Evolutionary conservation across 2,888 invertebrate species (phyloP).

Genomic region (Polydesmus complanatus): DNA sequence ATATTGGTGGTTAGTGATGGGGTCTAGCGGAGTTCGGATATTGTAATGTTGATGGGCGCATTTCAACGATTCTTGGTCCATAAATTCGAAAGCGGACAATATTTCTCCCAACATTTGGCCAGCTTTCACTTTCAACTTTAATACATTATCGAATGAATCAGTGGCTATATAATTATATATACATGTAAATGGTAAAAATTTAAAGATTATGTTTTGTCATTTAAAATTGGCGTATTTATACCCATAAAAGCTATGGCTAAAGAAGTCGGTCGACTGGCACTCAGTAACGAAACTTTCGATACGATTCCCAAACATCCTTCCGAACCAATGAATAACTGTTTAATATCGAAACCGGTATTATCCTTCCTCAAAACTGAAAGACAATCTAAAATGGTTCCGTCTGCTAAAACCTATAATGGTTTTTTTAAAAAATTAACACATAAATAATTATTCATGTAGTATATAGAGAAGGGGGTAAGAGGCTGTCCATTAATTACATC

Average conservation of each 20-base stretch:
- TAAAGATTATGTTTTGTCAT: too few species aligned
- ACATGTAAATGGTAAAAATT: neutral
- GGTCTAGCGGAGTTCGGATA: constrained; percentile 35
- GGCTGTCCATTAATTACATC: too few species aligned
- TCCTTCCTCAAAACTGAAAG: constrained; percentile 82
- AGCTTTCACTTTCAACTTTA: constrained; percentile 58
- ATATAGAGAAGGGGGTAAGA: too few species aligned
- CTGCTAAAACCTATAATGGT: constrained; percentile 61
- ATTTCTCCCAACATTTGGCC: constrained; percentile 70
- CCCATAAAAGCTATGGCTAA: constrained; percentile 80
- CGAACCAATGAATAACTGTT: constrained; percentile 92
- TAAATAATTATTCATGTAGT: too few species aligned
- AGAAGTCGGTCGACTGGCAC: constrained; percentile 68
- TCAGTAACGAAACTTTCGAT: constrained; percentile 80
- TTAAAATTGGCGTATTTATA: too few species aligned
- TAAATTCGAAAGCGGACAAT: constrained; percentile 88
- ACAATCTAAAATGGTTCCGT: constrained; percentile 72
- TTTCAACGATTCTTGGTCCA: constrained; percentile 62
- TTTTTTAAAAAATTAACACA: too few species aligned
- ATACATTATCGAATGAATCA: constrained; percentile 58
- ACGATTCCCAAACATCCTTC: constrained; percentile 93
- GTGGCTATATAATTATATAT: constrained; percentile 47
- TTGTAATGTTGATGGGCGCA: constrained; percentile 48
- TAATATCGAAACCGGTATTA: constrained; percentile 93
- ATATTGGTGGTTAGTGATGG: constrained; percentile 44